These are phyloP conservation scores for Pantala flavescens DNA, from an alignment of 1,140 invertebrate genomes.

Conservation along the genomic window DNA sequence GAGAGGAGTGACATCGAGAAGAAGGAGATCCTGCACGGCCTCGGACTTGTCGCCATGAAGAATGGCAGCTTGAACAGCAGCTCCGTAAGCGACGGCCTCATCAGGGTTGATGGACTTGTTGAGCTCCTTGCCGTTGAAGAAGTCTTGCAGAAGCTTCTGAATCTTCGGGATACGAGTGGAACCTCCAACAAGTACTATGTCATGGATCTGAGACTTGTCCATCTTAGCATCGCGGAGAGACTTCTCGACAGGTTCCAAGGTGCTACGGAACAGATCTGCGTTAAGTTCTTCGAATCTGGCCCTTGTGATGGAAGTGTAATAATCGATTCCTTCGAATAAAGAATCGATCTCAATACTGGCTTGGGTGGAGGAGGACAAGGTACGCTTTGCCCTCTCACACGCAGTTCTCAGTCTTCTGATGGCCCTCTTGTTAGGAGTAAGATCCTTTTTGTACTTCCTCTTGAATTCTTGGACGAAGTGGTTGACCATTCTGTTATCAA, in stretches of 20 bases:
- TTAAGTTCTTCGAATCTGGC: slow-evolving; percentile 60
- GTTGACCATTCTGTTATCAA: slow-evolving; percentile 61
- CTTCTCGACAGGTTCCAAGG: slow-evolving; percentile 56
- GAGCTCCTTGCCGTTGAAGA: slow-evolving; percentile 58
- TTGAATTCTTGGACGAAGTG: slow-evolving; percentile 60
- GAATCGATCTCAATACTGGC: slow-evolving; percentile 65
- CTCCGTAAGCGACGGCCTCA: slow-evolving; percentile 67
- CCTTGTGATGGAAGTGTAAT: slow-evolving; percentile 59
- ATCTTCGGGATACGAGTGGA: slow-evolving; percentile 52
- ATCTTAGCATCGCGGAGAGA: slow-evolving; percentile 55
- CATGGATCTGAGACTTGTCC: slow-evolving; percentile 48
- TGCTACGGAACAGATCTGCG: slow-evolving; percentile 51
- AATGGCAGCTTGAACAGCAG: slow-evolving; percentile 60
- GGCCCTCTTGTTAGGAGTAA: slow-evolving; percentile 51
- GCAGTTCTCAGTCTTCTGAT: slow-evolving; percentile 62
- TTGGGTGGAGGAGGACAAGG: slow-evolving; percentile 62
- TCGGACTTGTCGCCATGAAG: slow-evolving; percentile 42
- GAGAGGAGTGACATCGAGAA: slow-evolving; percentile 57
- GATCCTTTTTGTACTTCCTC: slow-evolving; percentile 57
- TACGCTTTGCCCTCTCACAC: slow-evolving; percentile 70
- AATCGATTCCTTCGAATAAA: slow-evolving; percentile 62
- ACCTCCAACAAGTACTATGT: slow-evolving; percentile 48
- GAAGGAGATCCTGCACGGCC: slow-evolving; percentile 61
- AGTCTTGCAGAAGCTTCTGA: slow-evolving; percentile 46
- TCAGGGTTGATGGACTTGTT: slow-evolving; percentile 63